These are phyloP conservation scores for Gymnothorax javanicus DNA, from an alignment of 2,797 vertebrate genomes.

Conservation along the genomic window DNA sequence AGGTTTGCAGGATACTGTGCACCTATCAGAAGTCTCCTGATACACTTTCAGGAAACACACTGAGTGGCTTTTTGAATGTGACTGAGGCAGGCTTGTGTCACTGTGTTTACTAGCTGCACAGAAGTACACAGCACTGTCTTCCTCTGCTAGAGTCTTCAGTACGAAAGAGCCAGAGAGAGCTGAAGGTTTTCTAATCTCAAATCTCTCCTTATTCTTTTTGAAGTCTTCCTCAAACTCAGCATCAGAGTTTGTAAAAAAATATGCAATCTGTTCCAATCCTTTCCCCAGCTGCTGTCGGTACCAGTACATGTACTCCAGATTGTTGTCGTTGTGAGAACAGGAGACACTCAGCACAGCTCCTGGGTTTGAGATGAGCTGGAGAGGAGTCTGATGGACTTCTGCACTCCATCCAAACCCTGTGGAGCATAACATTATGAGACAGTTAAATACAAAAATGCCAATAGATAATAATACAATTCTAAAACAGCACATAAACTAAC, in stretches of 20 bases:
- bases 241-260: neutral
- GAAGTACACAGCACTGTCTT: constrained; percentile 25
- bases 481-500: neutral
- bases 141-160: neutral
- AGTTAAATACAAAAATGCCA: neutral
- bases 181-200: constrained; percentile 9
- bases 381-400: constrained; percentile 9
- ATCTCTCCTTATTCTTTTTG: constrained; percentile 14
- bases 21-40: neutral
- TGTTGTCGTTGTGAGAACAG: constrained; percentile 13
- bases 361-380: neutral
- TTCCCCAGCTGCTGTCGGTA: neutral
- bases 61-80: constrained; percentile 16
- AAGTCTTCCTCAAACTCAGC: constrained; percentile 18
- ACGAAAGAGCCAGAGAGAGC: constrained; percentile 15
- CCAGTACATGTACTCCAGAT: constrained; percentile 6
- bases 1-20: neutral
- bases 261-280: constrained; percentile 17
- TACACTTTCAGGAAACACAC: neutral
- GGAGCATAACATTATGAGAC: neutral
- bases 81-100: constrained; percentile 1
- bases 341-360: neutral
- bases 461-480: neutral
- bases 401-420: constrained; percentile 16
- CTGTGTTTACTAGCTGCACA: constrained; percentile 29